Conservation (phyloP, 2,113 vertebrate genomes). For the Apus apus region DNA sequence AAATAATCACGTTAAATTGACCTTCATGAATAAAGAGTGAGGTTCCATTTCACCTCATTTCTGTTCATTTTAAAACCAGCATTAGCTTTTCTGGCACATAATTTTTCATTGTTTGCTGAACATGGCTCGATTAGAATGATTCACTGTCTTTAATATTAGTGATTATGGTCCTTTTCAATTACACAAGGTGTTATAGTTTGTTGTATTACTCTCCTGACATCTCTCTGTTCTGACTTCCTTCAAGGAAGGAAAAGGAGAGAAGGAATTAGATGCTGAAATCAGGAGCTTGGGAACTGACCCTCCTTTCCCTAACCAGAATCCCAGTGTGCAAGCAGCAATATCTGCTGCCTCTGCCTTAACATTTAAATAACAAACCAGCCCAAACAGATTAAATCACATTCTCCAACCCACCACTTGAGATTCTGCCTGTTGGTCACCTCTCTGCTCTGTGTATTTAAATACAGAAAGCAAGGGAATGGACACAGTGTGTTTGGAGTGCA, state of each 20-base stretch:
- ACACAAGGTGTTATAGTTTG: constrained; percentile 68
- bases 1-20: constrained; percentile 79
- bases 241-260: not conserved
- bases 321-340: not conserved
- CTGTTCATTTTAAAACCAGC: constrained; percentile 77
- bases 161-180: constrained; percentile 79
- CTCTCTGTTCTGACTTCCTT: constrained; percentile 45
- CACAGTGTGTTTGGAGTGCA: not conserved
- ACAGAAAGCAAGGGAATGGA: not conserved
- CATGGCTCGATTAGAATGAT: constrained; percentile 78
- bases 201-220: constrained; percentile 65
- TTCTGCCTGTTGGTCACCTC: not conserved
- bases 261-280: not conserved
- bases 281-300: not conserved
- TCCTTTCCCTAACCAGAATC: not conserved
- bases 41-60: constrained; percentile 79
- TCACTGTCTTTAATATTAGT: constrained; percentile 82
- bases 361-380: not conserved
- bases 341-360: not conserved
- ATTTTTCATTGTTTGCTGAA: constrained; percentile 83
- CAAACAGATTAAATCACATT: not conserved
- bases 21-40: constrained; percentile 80
- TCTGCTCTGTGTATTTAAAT: not conserved
- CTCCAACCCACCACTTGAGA: not conserved
- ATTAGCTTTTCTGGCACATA: constrained; percentile 79